Percentiles rank a stretch among this genome's conserved stretches.
Conservation (phyloP, 2,888 invertebrate species). For the Steinernema scapterisci region DNA sequence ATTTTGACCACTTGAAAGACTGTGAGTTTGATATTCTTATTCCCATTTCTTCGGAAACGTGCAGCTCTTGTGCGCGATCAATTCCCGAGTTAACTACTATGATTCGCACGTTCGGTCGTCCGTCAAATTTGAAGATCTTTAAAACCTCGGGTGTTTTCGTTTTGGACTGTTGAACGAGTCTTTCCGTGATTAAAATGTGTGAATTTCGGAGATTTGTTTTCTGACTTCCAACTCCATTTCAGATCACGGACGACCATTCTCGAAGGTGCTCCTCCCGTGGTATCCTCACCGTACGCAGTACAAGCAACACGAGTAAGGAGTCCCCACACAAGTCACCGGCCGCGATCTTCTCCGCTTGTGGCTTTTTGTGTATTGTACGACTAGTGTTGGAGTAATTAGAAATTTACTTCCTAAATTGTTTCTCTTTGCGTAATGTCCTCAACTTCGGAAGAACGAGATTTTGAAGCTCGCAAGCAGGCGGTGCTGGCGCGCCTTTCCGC, state of each 20-base stretch:
- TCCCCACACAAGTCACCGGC: neutral
- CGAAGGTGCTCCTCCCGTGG: conserved; percentile 65
- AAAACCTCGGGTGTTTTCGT: neutral
- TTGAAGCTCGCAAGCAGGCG: conserved; percentile 13
- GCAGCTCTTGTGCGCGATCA: neutral
- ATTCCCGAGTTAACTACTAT: neutral
- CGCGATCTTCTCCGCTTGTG: neutral
- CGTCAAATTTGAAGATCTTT: neutral
- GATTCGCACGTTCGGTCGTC: too few relatives aligned
- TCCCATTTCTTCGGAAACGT: neutral
- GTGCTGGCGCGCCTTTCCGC: conserved; percentile 7
- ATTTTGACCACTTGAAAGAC: conserved; percentile 63
- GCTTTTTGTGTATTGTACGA: conserved; percentile 24
- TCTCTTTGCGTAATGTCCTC: conserved; percentile 11
- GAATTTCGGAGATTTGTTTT: too few relatives aligned
- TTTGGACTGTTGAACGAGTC: too few relatives aligned
- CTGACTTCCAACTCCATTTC: conserved; percentile 33
- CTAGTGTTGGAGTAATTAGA: conserved; percentile 32
- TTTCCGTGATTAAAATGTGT: too few relatives aligned
- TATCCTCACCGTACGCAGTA: conserved; percentile 62
- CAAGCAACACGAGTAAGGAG: conserved; percentile 25
- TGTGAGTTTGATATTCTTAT: conserved; percentile 44
- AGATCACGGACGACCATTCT: conserved; percentile 63
- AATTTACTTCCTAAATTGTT: conserved; percentile 4
- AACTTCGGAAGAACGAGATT: neutral